These are phyloP conservation scores for Lepidochrysops patricia DNA, from an alignment of 2,888 invertebrate species.

Conservation along the genomic window DNA sequence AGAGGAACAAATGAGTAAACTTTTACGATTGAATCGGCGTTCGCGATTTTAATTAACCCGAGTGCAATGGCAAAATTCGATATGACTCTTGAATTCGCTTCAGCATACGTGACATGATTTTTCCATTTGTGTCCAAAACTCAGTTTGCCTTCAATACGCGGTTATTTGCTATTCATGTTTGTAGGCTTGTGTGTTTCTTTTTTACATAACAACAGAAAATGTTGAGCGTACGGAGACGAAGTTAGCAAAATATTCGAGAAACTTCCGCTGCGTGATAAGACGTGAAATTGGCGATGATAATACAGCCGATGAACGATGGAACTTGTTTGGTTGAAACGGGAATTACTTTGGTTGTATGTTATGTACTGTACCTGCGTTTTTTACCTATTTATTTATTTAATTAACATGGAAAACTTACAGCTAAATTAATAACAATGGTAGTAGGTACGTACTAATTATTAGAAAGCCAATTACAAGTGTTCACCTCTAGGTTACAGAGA, in stretches of 20 bases:
- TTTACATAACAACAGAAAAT: conserved; percentile 10
- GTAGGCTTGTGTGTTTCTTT: conserved; percentile 1
- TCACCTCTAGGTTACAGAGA: too few species aligned
- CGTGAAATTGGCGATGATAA: neutral
- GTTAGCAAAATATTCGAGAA: conserved; percentile 7
- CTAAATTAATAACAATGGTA: too few species aligned
- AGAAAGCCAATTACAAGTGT: too few species aligned
- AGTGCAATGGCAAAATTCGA: neutral
- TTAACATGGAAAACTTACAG: too few species aligned
- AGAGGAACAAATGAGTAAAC: too few species aligned
- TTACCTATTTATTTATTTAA: too few species aligned
- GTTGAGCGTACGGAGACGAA: neutral
- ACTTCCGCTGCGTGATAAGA: neutral
- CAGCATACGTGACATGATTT: conserved; percentile 15
- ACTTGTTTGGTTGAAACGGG: neutral
- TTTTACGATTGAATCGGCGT: neutral
- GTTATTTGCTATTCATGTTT: conserved; percentile 10
- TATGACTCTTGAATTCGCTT: conserved; percentile 5
- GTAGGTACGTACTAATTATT: too few species aligned
- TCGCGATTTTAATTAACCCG: neutral
- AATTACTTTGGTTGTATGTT: too few species aligned
- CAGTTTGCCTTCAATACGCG: conserved; percentile 8
- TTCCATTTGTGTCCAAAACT: conserved; percentile 10
- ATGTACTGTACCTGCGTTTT: too few species aligned
- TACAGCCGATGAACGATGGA: neutral